Base-by-base conservation (phyloP, 2,888 invertebrate species). In the Leucophenga montana region DNA sequence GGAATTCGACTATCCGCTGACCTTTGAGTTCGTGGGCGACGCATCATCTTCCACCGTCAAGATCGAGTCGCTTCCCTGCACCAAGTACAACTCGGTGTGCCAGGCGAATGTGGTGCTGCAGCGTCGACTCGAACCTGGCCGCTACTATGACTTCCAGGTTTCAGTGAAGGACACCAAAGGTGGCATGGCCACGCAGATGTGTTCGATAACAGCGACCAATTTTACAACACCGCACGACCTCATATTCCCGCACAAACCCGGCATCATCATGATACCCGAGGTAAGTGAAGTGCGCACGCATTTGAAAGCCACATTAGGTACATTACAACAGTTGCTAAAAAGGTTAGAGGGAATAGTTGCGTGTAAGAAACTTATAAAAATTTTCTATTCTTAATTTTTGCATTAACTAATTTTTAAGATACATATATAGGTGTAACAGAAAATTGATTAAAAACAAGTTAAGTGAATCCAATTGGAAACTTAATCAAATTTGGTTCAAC, bases 81-180 rank as follows among this genome's bases (percentile, higher is more conserved):
- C 94, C 71, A 91, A 94, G 77, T 95, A 95, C 90, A 95, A 96
- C 90, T 95, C 95, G 66, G 93, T 95, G 81, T 96, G 96, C 89
- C 95, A 96, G 88, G 96, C 96, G 69, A 96, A 96, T 89, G 93
- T 97, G 78, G 92, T 95, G 76, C 90, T 97, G 75, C 92, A 93
- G 76, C 91, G 93, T 80, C 91, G 93, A 74, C 89, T 97, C 80
- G 94, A 94, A 87, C 92, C 94, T 0, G 95, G 95, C n/a, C 92
- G 95, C 72, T 93, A 94, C 83, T 95, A 95, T 88, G 95, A 95
- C 90, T 95, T 95, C 89, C 91, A 93, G 74, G 90, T 92, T 72
- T 91, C 92, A 16, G 94, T 92, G 68, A 91, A 92, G 79, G 95
- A 95, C 90, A 93, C 95, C 73, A 92, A 93, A 84, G 95, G 95